Conservation (phyloP, 2,797 vertebrate species). For the Smutsia temminckii region DNA sequence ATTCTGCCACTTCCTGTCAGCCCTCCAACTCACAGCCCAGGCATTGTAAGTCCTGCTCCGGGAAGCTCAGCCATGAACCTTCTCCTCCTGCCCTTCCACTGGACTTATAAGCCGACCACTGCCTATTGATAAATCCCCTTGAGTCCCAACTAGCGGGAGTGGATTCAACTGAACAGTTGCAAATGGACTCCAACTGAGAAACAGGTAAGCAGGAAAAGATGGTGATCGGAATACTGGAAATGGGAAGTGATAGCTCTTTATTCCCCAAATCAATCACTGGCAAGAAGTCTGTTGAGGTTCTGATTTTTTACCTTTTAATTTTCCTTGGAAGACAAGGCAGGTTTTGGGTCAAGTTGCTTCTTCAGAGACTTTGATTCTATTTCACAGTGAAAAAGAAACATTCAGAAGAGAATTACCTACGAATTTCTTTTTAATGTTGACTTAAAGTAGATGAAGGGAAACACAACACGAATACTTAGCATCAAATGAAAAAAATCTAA, state of each 20-base stretch:
- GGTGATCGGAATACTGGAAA: not conserved
- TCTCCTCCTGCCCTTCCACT: not conserved
- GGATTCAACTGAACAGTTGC: not conserved
- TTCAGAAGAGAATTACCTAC: conserved; percentile 29
- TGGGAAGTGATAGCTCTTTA: not conserved
- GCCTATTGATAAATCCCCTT: not conserved
- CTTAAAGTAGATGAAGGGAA: not conserved
- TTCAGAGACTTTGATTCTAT: conserved; percentile 10
- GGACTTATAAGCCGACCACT: not conserved
- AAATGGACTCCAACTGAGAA: not conserved
- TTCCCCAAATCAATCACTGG: not conserved
- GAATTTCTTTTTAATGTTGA: not conserved
- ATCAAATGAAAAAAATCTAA: not conserved
- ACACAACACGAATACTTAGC: not conserved
- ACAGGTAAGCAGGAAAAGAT: not conserved
- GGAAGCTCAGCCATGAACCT: not conserved
- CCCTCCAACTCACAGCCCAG: not conserved
- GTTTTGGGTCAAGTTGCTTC: not conserved
- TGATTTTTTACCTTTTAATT: conserved; percentile 19
- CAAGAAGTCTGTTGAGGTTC: not conserved
- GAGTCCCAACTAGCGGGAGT: not conserved
- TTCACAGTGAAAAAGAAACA: conserved; percentile 28
- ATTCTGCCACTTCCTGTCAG: not conserved
- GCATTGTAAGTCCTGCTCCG: not conserved
- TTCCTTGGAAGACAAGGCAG: conserved; percentile 26